Base-by-base conservation (phyloP, 2,888 invertebrate genomes). In the Malacosoma neustria region DNA sequence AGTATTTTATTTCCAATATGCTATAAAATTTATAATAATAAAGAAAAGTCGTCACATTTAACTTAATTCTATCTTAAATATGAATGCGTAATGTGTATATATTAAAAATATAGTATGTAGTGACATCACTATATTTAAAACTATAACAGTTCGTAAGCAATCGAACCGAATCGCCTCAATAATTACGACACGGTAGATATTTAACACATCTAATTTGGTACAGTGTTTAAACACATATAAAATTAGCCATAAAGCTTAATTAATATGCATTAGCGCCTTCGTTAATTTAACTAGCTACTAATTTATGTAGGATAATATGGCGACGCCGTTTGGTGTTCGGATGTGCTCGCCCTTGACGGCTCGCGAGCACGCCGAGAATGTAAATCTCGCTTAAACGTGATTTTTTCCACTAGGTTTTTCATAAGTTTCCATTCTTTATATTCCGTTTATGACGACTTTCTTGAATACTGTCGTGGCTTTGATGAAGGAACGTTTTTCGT, bases 301-400 rank as follows among this genome's bases (percentile, higher is more conserved):
- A 43, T 46, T 45, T 43, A 52, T 44, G 46, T 36, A 37, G 38
- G 41, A 37, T 46, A 42, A 9, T 40, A 6, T 29, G 42, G 33
- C 51, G 50, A 51, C 47, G 46, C 43, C 51, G 42, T 42, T 32
- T 35, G 38, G 48, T 46, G 49, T 46, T 43, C 46, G 41, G 41
- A 40, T 40, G 67, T 53, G 66, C 61, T 72, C 58, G 67, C 63
- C 61, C 65, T 69, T 70, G 68, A 54, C 57, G 59, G 57, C 57
- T 48, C 54, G 43, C 46, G 51, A 50, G 55, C 48, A 54, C 53
- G 48, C 51, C 54, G 35, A 60, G 62, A 63, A 66, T 66, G 61
- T 61, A 55, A 62, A 66, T 67, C 55, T 54, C 41, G 46, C 53
- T 46, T 35, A 42, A 46, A 40, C 42, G 40, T 40, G 38, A 22